These are phyloP conservation scores for Saxidomus purpurata DNA, from an alignment of 1,140 invertebrate species.

Conservation along the genomic window DNA sequence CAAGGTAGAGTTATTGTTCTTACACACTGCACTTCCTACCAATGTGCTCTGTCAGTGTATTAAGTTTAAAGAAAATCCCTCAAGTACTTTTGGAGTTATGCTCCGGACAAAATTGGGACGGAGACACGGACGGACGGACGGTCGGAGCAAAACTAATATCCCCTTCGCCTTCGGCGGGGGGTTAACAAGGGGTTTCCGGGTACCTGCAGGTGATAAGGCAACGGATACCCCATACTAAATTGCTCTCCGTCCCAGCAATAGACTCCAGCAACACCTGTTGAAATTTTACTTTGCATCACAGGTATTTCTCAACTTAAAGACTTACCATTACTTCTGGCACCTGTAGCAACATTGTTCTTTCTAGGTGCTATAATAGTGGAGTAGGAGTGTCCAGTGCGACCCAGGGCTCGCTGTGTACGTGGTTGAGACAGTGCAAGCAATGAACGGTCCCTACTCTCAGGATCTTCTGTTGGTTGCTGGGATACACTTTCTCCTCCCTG, in stretches of 20 bases:
- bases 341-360: neutral
- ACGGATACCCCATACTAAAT: too few relatives aligned
- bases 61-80: too few relatives aligned
- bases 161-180: too few relatives aligned
- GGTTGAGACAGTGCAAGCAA: neutral
- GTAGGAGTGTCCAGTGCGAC: neutral
- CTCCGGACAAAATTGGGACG: too few relatives aligned
- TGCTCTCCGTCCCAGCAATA: too few relatives aligned
- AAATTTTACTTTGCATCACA: neutral
- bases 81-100: too few relatives aligned
- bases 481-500: neutral
- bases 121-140: too few relatives aligned
- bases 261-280: neutral
- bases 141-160: too few relatives aligned
- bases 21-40: too few relatives aligned
- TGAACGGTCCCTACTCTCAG: neutral
- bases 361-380: neutral
- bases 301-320: neutral
- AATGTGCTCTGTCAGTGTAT: too few relatives aligned
- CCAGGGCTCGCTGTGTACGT: neutral
- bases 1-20: too few relatives aligned
- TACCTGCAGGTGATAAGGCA: neutral
- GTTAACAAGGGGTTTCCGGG: too few relatives aligned
- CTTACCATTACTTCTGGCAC: neutral
- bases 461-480: neutral